A percentile compares a stretch with the other conserved stretches of the same genome.
Conservation (phyloP, 2,113 vertebrate species). For the Lichenostomus cassidix region DNA sequence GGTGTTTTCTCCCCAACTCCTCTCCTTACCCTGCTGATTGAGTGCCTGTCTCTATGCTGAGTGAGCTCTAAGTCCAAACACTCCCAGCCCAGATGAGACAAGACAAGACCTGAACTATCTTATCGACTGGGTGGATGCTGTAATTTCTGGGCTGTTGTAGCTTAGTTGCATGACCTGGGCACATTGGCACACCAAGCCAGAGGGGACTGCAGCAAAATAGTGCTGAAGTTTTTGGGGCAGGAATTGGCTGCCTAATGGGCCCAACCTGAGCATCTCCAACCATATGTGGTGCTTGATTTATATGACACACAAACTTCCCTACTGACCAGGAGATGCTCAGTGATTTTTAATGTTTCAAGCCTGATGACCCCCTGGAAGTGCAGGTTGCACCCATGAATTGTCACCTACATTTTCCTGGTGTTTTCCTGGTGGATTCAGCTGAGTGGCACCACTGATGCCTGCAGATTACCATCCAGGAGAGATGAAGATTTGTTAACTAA, state of each 20-base stretch:
- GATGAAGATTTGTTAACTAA: not conserved
- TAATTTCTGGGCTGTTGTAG: not conserved
- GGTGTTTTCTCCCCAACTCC: not conserved
- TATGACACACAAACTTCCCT: not conserved
- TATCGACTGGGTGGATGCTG: not conserved
- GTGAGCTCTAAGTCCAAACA: not conserved
- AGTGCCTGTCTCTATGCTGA: not conserved
- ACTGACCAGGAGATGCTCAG: not conserved
- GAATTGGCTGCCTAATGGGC: not conserved
- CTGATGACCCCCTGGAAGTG: not conserved
- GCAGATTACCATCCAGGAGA: not conserved
- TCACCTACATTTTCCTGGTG: not conserved
- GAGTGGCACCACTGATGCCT: not conserved
- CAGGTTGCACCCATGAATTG: not conserved
- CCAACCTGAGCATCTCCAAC: not conserved
- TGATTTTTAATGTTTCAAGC: not conserved
- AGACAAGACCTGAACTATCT: not conserved
- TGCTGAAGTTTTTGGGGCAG: not conserved
- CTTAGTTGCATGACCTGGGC: not conserved
- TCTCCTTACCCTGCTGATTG: not conserved
- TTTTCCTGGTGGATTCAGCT: not conserved
- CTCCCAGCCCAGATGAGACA: not conserved
- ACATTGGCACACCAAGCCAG: not conserved
- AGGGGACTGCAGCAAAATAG: not conserved
- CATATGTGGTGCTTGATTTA: not conserved